phyloP scores from a whole-genome alignment of 2,797 vertebrate genomes.

The Sciurus carolinensis region DNA sequence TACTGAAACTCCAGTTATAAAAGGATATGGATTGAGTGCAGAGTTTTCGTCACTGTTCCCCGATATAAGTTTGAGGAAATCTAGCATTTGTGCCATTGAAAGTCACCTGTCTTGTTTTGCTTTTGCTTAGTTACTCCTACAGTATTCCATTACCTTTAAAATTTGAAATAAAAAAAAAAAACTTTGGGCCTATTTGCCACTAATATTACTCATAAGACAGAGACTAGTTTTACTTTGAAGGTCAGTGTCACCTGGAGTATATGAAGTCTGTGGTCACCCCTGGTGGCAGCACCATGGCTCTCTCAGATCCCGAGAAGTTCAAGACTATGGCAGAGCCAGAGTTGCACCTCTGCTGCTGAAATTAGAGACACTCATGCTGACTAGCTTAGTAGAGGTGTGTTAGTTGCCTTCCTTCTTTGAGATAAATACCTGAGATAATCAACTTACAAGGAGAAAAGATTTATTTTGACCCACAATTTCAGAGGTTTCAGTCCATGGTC shows the following conservation, averaged over 20 bases:
- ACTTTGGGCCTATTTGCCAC: background rate
- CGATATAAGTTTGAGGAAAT: background rate
- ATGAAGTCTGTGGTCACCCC: background rate
- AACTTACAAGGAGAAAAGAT: background rate
- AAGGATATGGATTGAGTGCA: background rate
- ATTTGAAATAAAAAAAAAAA: background rate
- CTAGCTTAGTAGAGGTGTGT: background rate
- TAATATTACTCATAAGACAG: background rate
- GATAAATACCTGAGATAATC: background rate
- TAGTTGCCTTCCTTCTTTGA: background rate
- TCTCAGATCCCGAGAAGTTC: background rate
- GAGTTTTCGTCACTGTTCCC: background rate
- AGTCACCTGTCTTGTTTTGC: background rate
- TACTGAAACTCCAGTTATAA: background rate
- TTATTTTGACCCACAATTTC: background rate
- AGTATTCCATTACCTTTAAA: conserved; percentile 21
- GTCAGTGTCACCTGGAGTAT: background rate
- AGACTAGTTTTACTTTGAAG: background rate
- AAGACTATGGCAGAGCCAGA: background rate
- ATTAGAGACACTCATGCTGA: background rate
- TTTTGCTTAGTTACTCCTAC: background rate
- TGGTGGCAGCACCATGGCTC: background rate
- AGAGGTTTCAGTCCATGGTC: background rate
- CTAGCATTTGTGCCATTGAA: conserved; percentile 1
- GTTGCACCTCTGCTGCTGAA: background rate